Evolutionary conservation across 2,797 vertebrate species (phyloP), one percentile per base, ranked within the genome.

Genomic region (Macropodus opercularis): DNA sequence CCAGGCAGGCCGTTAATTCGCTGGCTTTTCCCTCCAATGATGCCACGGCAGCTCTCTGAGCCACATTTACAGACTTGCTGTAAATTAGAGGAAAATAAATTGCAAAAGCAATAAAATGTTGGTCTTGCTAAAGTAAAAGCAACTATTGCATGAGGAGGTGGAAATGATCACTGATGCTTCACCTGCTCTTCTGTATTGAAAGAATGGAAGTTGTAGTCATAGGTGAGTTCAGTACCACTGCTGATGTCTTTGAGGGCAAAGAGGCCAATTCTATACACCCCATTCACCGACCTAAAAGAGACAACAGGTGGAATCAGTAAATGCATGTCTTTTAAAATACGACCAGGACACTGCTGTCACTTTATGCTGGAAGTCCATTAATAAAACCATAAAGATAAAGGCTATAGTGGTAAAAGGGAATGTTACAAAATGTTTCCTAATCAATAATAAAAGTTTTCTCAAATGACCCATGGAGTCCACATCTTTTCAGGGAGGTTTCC

Each of bases 161-260:
- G 40, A 26, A 63, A 23, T 9, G n/a, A n/a, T 17, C 0, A 3
- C 7, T 50, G 35, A 8, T 32, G 41, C 53, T 69, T 85, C 80
- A 98, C 96, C 95, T 98, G 96, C 72, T 98, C 95, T 57, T 99
- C 96, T 22, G 94, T 95, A 27, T 98, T 98, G 85, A 98, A 98
- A 23, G 96, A 97, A 79, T 98, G 97, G 79, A 98, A 98, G 81
- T 99, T 98, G 93, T 99, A 98, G 87, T 99, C 97, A 0, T 98
- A 98, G 26, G 96, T 98, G 80, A 99, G 92, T 60, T 99, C 97
- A 0, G 92, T 98, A 23, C 96, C 95, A 3, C 93, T 97, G 62
- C 55, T 91, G 90, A 99, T 94, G 59, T 98, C 96, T 82, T 94
- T 98, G 49, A 98, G 92, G 0, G 97, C 97, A 36, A 98, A 99